Evolutionary conservation across 2,113 vertebrate species (phyloP).

Genomic region (Caracal caracal): DNA sequence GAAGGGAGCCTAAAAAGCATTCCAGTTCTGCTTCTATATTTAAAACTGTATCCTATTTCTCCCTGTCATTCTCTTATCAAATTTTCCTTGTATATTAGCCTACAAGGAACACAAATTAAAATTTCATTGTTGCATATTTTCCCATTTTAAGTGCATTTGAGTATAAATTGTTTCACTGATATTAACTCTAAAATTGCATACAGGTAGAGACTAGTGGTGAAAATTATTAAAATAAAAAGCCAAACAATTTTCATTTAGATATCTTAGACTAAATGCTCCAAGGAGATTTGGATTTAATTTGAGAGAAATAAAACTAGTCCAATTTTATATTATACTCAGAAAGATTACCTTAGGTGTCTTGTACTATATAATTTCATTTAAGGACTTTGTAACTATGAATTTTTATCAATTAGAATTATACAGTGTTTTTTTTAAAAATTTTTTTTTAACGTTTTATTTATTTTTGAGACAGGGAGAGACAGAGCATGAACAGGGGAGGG

Average conservation of each 20-base stretch:
- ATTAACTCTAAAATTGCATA: conserved; percentile 50
- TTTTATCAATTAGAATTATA: not conserved
- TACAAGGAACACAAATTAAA: conserved; percentile 32
- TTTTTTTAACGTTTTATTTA: too few relatives aligned
- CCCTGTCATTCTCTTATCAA: not conserved
- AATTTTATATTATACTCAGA: conserved; percentile 37
- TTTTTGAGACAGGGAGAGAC: too few relatives aligned
- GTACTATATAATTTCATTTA: not conserved
- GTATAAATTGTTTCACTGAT: conserved; percentile 33
- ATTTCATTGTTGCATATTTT: not conserved
- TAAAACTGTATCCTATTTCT: conserved; percentile 38
- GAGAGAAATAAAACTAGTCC: conserved; percentile 20
- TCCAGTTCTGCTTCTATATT: not conserved
- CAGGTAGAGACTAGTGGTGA: not conserved
- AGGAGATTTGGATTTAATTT: conserved; percentile 34
- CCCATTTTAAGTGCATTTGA: not conserved
- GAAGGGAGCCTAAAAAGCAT: not conserved
- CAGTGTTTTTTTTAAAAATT: too few relatives aligned
- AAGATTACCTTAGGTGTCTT: conserved; percentile 36
- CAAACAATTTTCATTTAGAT: not conserved
- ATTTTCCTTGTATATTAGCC: conserved; percentile 11
- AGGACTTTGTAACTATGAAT: not conserved
- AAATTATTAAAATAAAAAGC: conserved; percentile 43
- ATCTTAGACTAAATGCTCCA: not conserved
- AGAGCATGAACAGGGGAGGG: too few relatives aligned